A percentile compares a stretch with the other conserved stretches of the same genome.
phyloP scores from a whole-genome alignment of 2,888 invertebrate genomes.

The Napeogenes sylphis region DNA sequence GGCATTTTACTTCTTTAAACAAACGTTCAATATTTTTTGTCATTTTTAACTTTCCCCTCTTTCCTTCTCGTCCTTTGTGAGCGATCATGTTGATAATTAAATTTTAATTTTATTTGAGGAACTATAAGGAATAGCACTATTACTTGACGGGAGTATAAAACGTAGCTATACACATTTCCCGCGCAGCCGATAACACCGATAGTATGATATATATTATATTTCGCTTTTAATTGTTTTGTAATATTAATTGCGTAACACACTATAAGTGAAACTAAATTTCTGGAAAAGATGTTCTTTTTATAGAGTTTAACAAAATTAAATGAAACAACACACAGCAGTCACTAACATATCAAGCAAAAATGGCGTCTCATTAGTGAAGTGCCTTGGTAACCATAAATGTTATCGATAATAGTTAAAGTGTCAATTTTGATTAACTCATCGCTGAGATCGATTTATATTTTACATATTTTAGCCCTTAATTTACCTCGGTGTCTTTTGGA shows the following conservation, averaged over 20 bases:
- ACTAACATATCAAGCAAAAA: conserved; percentile 52
- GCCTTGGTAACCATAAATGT: conserved; percentile 10
- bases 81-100: conserved; percentile 52
- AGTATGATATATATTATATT: conserved; percentile 30
- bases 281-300: conserved; percentile 13
- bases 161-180: conserved; percentile 72
- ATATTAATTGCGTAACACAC: conserved; percentile 30
- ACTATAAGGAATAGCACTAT: conserved; percentile 30
- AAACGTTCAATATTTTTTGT: conserved; percentile 60
- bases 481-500: neutral
- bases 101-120: conserved; percentile 19
- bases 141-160: conserved; percentile 43
- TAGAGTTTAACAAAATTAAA: conserved; percentile 33
- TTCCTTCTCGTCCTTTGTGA: conserved; percentile 53
- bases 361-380: conserved; percentile 64
- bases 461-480: neutral
- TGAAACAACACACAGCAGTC: conserved; percentile 43
- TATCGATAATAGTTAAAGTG: conserved; percentile 11
- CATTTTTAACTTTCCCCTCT: conserved; percentile 52
- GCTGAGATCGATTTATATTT: conserved; percentile 1
- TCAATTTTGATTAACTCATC: conserved; percentile 3
- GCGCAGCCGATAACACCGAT: conserved; percentile 56
- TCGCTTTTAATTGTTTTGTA: conserved; percentile 32
- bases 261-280: conserved; percentile 12
- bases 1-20: conserved; percentile 68